A percentile compares a stretch with the other conserved stretches of the same genome.
Conservation (phyloP, 92 coral and sea anemone species). For the Palythoa grandis region DNA sequence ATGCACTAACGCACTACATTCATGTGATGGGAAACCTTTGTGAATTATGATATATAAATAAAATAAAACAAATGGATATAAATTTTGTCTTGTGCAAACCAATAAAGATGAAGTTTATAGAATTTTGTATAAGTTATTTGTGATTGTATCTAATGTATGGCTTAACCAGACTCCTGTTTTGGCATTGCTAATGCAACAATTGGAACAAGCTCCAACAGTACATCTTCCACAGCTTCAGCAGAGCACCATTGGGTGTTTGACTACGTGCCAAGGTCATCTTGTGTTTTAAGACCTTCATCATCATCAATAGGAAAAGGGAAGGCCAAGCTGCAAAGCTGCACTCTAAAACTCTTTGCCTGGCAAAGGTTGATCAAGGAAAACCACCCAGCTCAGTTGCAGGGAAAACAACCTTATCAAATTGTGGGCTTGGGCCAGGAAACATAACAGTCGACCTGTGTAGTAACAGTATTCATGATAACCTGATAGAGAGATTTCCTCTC, state of each 20-base stretch:
- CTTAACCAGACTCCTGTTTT: not conserved
- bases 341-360: conserved; percentile 36
- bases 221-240: not conserved
- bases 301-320: conserved; percentile 23
- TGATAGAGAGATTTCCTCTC: conserved; percentile 38
- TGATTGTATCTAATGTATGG: not conserved
- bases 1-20: too few species aligned
- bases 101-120: not conserved
- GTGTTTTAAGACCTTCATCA: too few species aligned
- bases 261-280: too few species aligned
- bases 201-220: not conserved
- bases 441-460: conserved; percentile 39
- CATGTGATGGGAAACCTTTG: too few species aligned
- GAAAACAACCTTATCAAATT: conserved; percentile 37
- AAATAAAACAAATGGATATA: not conserved
- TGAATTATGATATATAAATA: too few species aligned
- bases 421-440: conserved; percentile 58
- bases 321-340: conserved; percentile 34
- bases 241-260: not conserved
- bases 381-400: conserved; percentile 47
- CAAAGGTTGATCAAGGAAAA: conserved; percentile 10
- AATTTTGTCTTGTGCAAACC: not conserved
- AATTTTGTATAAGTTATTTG: not conserved
- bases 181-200: not conserved
- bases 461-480: conserved; percentile 12